phyloP scores from a whole-genome alignment of 2,797 vertebrate species.

The Champsocephalus esox region DNA sequence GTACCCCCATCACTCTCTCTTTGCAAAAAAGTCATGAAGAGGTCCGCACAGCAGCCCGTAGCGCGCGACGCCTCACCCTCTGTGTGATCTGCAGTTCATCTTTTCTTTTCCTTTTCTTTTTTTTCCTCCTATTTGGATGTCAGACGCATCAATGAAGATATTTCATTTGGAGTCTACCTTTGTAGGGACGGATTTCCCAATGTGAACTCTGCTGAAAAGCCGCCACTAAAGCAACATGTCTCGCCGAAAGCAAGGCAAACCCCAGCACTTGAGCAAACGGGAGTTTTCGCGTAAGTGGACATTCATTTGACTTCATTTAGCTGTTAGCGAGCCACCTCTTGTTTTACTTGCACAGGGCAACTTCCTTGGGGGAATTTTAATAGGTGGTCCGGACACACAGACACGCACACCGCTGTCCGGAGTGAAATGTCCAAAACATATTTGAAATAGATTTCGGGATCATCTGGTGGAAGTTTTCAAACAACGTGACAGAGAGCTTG shows the following conservation, averaged over 20 bases:
- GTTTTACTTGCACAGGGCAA: constrained; percentile 35
- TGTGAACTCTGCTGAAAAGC: constrained; percentile 93
- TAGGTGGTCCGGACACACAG: constrained; percentile 51
- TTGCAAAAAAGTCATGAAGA: constrained; percentile 91
- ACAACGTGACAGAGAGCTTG: constrained; percentile 20
- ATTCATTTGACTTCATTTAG: constrained; percentile 60
- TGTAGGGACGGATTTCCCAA: constrained; percentile 94
- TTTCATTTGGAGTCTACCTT: constrained; percentile 93
- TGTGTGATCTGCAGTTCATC: constrained; percentile 91
- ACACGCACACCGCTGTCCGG: constrained; percentile 60
- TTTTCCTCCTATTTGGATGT: constrained; percentile 87
- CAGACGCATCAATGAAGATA: constrained; percentile 96
- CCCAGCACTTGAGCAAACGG: constrained; percentile 99
- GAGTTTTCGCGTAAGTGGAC: constrained; percentile 99
- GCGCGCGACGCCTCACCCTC: constrained; percentile 90
- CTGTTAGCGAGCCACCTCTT: constrained; percentile 33
- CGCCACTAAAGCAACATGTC: constrained; percentile 92
- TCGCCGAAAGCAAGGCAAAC: constrained; percentile 99
- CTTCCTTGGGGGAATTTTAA: constrained; percentile 35
- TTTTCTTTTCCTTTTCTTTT: background rate
- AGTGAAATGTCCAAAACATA: constrained; percentile 56
- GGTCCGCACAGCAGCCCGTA: constrained; percentile 92
- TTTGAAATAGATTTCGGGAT: background rate
- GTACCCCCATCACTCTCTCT: constrained; percentile 86
- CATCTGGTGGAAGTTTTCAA: constrained; percentile 50